These are phyloP conservation scores for Steinernema carpocapsae DNA, from an alignment of 2,888 invertebrate species.

Conservation along the genomic window DNA sequence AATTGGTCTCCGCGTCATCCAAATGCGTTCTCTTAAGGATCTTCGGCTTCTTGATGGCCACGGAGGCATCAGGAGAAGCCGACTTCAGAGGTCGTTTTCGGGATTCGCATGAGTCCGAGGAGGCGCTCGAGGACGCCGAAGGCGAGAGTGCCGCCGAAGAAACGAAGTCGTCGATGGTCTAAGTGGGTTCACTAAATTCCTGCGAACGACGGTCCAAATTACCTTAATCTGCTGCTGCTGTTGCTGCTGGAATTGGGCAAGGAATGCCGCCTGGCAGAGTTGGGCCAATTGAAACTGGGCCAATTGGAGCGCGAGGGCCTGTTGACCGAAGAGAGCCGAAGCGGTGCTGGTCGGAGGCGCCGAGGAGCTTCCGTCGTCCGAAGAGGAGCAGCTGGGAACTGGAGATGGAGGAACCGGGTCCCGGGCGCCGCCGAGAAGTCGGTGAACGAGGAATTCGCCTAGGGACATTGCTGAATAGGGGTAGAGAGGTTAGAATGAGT, in stretches of 20 bases:
- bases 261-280: conserved; percentile 28
- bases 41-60: conserved; percentile 20
- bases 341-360: not conserved
- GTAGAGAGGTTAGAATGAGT: too few species aligned
- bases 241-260: conserved; percentile 29
- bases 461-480: too few species aligned
- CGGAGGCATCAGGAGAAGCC: not conserved
- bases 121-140: conserved; percentile 11
- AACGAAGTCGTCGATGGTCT: not conserved
- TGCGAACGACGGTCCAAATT: not conserved
- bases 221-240: conserved; percentile 33
- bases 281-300: conserved; percentile 23
- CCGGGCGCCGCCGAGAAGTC: not conserved
- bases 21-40: conserved; percentile 6
- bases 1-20: conserved; percentile 64
- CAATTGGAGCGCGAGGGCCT: conserved; percentile 33
- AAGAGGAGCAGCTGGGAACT: conserved; percentile 22
- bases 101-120: conserved; percentile 19
- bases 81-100: conserved; percentile 1
- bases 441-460: conserved; percentile 23
- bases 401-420: not conserved
- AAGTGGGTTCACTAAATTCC: conserved; percentile 32
- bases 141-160: conserved; percentile 16
- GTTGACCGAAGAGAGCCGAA: not conserved
- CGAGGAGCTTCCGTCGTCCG: conserved; percentile 1